These are phyloP conservation scores for Takifugu bimaculatus DNA, from an alignment of 2,113 vertebrate genomes.

Conservation along the genomic window DNA sequence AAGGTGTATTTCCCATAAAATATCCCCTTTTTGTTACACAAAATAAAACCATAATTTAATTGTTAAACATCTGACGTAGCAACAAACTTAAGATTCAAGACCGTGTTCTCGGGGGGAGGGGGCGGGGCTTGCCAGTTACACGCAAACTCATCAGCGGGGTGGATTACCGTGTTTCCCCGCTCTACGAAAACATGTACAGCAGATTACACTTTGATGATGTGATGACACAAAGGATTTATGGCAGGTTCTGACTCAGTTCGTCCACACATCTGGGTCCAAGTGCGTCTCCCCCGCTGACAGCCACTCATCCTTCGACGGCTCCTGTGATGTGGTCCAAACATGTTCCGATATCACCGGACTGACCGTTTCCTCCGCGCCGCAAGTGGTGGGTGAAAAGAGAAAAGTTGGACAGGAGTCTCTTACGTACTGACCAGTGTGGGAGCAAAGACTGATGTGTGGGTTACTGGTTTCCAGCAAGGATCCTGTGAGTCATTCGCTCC, in stretches of 20 bases:
- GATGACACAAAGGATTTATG: conserved; percentile 66
- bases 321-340: conserved; percentile 42
- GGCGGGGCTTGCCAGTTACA: conserved; percentile 62
- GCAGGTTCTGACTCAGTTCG: conserved; percentile 53
- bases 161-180: conserved; percentile 51
- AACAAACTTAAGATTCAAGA: conserved; percentile 75
- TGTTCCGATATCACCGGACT: conserved; percentile 40
- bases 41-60: conserved; percentile 80
- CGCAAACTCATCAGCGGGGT: conserved; percentile 50
- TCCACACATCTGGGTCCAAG: conserved; percentile 35
- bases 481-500: conserved; percentile 53
- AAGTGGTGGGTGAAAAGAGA: conserved; percentile 40
- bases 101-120: conserved; percentile 1
- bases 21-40: conserved; percentile 75
- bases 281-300: conserved; percentile 38
- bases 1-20: conserved; percentile 75
- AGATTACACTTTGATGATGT: conserved; percentile 69
- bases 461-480: conserved; percentile 63
- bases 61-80: conserved; percentile 74
- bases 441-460: conserved; percentile 52
- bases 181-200: conserved; percentile 73
- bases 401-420: conserved; percentile 33
- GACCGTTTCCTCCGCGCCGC: conserved; percentile 10
- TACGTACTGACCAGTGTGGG: conserved; percentile 58
- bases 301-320: conserved; percentile 39